A percentile compares a stretch with the other conserved stretches of the same genome.
Evolutionary conservation across 1,140 invertebrate genomes (phyloP).

Genomic region (Akabosia matsudoensis): DNA sequence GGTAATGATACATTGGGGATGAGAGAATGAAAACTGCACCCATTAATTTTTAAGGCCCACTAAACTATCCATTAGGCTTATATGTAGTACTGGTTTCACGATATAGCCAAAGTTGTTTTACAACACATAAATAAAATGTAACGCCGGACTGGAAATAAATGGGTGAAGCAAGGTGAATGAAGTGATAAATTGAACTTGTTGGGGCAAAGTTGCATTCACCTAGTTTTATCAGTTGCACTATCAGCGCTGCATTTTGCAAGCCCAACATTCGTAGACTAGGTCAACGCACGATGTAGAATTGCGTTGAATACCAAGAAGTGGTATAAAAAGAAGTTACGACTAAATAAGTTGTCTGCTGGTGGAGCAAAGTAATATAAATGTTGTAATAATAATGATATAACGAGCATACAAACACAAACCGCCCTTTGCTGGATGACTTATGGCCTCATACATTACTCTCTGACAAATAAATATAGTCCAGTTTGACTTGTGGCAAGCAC

Average conservation of each 20-base stretch:
- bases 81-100: no score
- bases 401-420: conserved; percentile 9
- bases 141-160: no score
- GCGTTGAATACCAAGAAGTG: not conserved
- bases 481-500: conserved; percentile 13
- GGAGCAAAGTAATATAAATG: not conserved
- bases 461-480: conserved; percentile 24
- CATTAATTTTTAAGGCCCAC: not conserved
- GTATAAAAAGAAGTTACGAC: not conserved
- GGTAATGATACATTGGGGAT: not conserved
- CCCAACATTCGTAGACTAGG: not conserved
- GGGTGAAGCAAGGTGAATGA: no score
- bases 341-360: not conserved
- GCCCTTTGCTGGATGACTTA: conserved; percentile 20
- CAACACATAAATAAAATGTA: no score
- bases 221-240: conserved; percentile 1
- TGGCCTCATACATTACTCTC: conserved; percentile 24
- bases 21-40: not conserved
- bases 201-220: not conserved
- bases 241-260: not conserved
- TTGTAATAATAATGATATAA: not conserved
- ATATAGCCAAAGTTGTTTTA: no score
- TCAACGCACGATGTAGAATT: not conserved
- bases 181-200: no score
- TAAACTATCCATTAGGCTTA: no score